Base-by-base conservation (phyloP, 2,113 vertebrate genomes). In the Melanerpes formicivorus region DNA sequence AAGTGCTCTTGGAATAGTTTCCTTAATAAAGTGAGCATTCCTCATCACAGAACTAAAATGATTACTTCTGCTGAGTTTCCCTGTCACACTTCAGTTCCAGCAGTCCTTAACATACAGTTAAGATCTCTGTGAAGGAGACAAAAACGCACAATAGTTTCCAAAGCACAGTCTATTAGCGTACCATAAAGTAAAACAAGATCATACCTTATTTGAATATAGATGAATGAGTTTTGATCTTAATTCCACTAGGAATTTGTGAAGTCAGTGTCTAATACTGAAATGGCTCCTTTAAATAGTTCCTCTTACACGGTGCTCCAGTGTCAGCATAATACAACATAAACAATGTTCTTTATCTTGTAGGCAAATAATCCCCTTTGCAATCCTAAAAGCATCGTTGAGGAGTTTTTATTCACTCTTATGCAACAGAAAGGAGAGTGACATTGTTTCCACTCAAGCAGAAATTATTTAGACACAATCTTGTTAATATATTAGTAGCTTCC, bases 21-120 rank as follows among this genome's bases (percentile, higher is more conserved):
- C 23, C 44, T 85, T 83, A 93, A 89, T 93, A 95, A 95, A 81
- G 40, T 58, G 63, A 86, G 60, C 30, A 71, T 96, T 94, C 81
- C 37, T 92, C 55, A 79, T 84, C 65, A 76, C 46, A 80, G 19
- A 95, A 90, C 50, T 6, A 79, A 95, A 97, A 88, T 93, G 2
- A 73, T 88, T 88, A 44, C 60, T 88, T 64, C 19, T 66, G 17
- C 50, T 71, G 30, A 87, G 29, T 67, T 95, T 80, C 44, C 63
- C 40, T 89, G 88, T 85, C 55, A 65, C 74, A 79, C 10, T 84
- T 93, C 67, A 48, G 9, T 90, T 95, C 42, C 42, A 88, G 27
- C 62, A 86, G 22, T 67, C 18, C 85, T 80, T 85, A 83, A 11
- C 40, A 40, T 40, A 40, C 10, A 11, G 40, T 40, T 40, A 40